Conservation (phyloP, 2,888 invertebrate species). For the Diarsia rubi region DNA sequence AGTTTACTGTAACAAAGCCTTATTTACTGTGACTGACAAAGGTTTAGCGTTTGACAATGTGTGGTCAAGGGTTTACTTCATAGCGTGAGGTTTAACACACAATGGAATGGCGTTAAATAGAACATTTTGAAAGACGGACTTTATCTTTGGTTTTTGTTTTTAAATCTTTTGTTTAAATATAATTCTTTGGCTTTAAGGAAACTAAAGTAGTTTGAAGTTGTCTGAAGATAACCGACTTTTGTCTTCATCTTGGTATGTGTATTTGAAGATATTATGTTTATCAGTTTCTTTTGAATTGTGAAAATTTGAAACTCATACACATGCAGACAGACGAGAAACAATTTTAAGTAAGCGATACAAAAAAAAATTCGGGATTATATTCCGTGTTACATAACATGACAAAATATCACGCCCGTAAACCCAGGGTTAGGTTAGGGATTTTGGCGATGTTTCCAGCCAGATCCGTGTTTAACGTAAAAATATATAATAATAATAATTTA, state of each 20-base stretch:
- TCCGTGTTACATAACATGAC: no score
- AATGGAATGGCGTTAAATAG: constrained; percentile 22
- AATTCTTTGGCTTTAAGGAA: background rate
- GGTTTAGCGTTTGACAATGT: constrained; percentile 41
- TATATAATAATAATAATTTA: no score
- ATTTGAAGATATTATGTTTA: no score
- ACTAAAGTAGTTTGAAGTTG: background rate
- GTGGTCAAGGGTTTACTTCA: constrained; percentile 9
- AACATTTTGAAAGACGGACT: constrained; percentile 29
- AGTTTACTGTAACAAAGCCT: constrained; percentile 42
- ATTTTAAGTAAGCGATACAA: no score
- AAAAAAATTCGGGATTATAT: no score
- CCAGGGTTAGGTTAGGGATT: no score
- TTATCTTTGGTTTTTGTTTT: constrained; percentile 21
- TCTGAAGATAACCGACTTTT: background rate
- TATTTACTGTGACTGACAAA: constrained; percentile 47
- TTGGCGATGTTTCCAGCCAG: no score
- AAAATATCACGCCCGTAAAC: no score
- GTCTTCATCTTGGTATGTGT: background rate
- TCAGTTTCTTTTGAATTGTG: no score
- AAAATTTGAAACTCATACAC: no score
- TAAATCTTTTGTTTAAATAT: background rate
- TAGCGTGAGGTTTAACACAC: constrained; percentile 9
- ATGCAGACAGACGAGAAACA: no score
- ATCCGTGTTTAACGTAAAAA: background rate